phyloP scores from a whole-genome alignment of 2,888 invertebrate species.

The Aphodius granarius region DNA sequence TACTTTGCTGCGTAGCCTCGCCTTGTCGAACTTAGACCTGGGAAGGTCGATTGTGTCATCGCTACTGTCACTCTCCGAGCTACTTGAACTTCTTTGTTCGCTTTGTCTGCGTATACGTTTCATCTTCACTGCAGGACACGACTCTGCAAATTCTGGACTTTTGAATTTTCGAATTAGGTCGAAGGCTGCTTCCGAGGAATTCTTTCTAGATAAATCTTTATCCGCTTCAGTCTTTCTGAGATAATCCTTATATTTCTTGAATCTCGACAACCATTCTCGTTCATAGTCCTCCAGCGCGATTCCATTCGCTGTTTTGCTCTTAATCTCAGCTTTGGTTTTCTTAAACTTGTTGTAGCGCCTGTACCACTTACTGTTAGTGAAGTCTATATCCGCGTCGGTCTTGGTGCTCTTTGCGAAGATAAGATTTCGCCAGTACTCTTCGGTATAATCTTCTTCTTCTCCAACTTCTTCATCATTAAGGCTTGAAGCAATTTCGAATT shows the following conservation, averaged over 20 bases:
- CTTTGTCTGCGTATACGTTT: constrained; percentile 13
- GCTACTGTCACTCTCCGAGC: neutral
- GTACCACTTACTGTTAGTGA: constrained; percentile 32
- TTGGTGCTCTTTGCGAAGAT: constrained; percentile 42
- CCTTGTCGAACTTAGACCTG: neutral
- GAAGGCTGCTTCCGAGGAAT: neutral
- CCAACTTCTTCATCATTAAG: neutral
- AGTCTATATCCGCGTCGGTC: constrained; percentile 33
- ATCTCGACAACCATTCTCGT: constrained; percentile 29
- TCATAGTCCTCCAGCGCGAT: constrained; percentile 25
- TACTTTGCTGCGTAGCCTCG: neutral
- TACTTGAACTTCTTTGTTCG: neutral
- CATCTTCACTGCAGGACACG: constrained; percentile 27
- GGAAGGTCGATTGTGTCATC: neutral
- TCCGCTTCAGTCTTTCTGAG: constrained; percentile 20
- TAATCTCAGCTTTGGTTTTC: constrained; percentile 24
- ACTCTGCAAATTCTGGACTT: constrained; percentile 28
- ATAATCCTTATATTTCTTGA: constrained; percentile 24
- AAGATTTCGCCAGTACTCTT: constrained; percentile 36
- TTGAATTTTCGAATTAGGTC: constrained; percentile 26
- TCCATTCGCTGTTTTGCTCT: constrained; percentile 23
- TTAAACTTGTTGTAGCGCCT: constrained; percentile 29
- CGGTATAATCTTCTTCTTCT: constrained; percentile 16
- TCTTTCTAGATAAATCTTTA: constrained; percentile 23
- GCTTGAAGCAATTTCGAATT: neutral